Evolutionary conservation across 2,113 vertebrate species (phyloP), one percentile per base, ranked within the genome.

Genomic region (Phalacrocorax brasilianus): DNA sequence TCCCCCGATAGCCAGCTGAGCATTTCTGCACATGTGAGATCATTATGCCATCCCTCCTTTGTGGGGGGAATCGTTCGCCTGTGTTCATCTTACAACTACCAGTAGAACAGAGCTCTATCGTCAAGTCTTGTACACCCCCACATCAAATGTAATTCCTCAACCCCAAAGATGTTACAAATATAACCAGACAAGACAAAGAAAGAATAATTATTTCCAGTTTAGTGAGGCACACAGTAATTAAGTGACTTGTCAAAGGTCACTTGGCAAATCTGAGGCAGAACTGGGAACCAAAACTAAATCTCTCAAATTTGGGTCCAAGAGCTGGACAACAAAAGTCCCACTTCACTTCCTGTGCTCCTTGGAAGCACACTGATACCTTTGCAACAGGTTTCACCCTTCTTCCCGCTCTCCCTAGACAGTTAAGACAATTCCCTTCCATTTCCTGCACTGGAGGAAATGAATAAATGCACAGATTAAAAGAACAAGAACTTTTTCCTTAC

Each of bases 401-500:
- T 62, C 70, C 63, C 2, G 0, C 28, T 72, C 56, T 87, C 66
- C 76, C 66, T 12, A 11, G 30, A 26, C 52, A 52, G 30, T 56
- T 72, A 63, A 74, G 87, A 68, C 80, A 88, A 92, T 89, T 92
- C 71, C 58, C 45, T 93, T 93, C 80, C 35, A 78, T 59, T 91
- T 92, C 73, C 79, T 79, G 66, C 80, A 38, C 0, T 27, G 44
- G 80, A 95, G 81, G 91, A 95, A 92, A 95, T 63, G 4, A 52
- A 95, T 40, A 91, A 85, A 85, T 22, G 32, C 58, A 88, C 14
- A 58, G 22, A 91, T 53, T 79, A 85, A 83, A 94, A 83, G 45
- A 90, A 84, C 12, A 47, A 79, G 26, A 89, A 85, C 78, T 94
- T 96, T 89, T 89, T 78, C 81, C 49, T 96, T 89, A 92, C 81